phyloP scores from a whole-genome alignment of 37 sponge, comb jelly and placozoan species.

The Dysidea cf. avara region DNA sequence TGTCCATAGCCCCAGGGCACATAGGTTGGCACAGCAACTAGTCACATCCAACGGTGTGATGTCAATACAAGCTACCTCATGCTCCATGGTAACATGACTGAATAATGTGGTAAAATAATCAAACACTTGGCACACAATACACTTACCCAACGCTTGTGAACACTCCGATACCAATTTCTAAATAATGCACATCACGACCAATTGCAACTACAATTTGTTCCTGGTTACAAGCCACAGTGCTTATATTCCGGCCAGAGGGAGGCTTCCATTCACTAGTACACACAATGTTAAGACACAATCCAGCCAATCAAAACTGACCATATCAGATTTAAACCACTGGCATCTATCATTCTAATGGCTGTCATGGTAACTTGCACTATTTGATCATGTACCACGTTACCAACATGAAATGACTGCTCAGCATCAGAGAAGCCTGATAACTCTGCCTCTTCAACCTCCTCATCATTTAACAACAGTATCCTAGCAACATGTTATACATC shows the following conservation, averaged over 20 bases:
- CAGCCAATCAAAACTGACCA: background rate
- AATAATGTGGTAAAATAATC: too few relatives aligned
- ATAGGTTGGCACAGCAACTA: constrained; percentile 31
- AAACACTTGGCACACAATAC: too few relatives aligned
- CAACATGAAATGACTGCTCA: constrained; percentile 76
- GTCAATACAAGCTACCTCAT: constrained; percentile 94
- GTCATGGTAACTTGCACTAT: constrained; percentile 67
- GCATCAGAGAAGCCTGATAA: constrained; percentile 56
- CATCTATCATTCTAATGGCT: too few relatives aligned
- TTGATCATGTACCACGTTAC: constrained; percentile 67
- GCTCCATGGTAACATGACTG: constrained; percentile 52
- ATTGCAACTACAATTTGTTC: constrained; percentile 79
- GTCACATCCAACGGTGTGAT: constrained; percentile 53
- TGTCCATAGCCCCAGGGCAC: constrained; percentile 91
- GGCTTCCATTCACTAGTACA: constrained; percentile 90
- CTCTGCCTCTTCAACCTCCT: constrained; percentile 94
- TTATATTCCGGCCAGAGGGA: constrained; percentile 72
- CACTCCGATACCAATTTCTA: constrained; percentile 46
- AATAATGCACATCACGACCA: constrained; percentile 66
- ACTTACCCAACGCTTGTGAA: constrained; percentile 51
- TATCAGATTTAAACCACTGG: background rate
- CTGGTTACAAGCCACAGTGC: constrained; percentile 68
- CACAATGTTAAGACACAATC: background rate
- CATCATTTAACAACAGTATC: too few relatives aligned
- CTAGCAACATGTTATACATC: too few relatives aligned